Evolutionary conservation across 2,113 vertebrate species (phyloP), one percentile per base, ranked within the genome.

Genomic region (Desmodus rotundus): DNA sequence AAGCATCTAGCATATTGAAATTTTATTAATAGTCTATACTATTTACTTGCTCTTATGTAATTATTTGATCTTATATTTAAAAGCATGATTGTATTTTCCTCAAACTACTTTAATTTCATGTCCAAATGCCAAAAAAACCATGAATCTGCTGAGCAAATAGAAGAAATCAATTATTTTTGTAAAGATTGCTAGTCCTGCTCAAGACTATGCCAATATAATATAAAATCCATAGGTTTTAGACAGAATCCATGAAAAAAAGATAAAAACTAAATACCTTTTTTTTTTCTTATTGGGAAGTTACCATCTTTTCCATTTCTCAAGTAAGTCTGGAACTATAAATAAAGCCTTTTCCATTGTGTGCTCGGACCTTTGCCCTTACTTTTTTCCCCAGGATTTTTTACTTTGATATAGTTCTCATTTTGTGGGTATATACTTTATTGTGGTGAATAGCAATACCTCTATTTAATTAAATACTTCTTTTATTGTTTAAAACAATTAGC

Each of bases 121-220:
- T 77, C 11, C 63, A 97, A 96, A 73, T 91, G 47, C 24, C 72
- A 92, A 88, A 91, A 88, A 93, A 83, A 52, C 1, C 1, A 2
- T 89, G 43, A 93, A 47, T 93, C 52, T 94, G 19, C 50, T 90
- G 56, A 94, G 65, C 15, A 89, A 92, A 94, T 76, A 94, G 43
- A 81, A 84, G 36, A 31, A 93, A 83, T 68, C 19, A 52, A 31
- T 82, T 93, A 65, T 67, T 96, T 89, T 86, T 89, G 10, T 68
- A 78, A 78, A 45, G 4, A 58, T 58, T 56, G 11, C 26, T 26
- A 83, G 15, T 85, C 16, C 68, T 92, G 5, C 12, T 91, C 3
- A 85, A 31, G 52, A 26, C n/a, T 45, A 13, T 43, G 33, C 12
- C 54, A 54, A 72, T 88, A 56, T 87, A 77, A 68, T 52, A 92